phyloP scores from a whole-genome alignment of 37 sponge, comb jelly and placozoan genomes.

The Eunapius fragilis region DNA sequence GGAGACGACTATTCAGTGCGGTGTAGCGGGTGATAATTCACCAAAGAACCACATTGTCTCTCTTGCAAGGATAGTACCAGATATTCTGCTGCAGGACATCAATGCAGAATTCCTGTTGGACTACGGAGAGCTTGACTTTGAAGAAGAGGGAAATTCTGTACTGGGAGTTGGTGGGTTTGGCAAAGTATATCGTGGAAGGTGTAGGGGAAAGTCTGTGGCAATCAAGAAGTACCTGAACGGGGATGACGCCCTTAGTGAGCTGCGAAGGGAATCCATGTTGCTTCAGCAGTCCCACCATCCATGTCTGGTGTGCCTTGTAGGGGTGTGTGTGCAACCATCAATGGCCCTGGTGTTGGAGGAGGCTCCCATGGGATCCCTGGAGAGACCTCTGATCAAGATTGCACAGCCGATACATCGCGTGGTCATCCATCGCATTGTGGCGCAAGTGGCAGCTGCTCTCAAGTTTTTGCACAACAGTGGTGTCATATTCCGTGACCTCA shows the following conservation, averaged over 20 bases:
- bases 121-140: constrained; percentile 51
- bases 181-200: constrained; percentile 83
- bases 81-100: constrained; percentile 83
- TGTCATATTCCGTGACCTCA: constrained; percentile 88
- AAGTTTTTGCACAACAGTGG: constrained; percentile 74
- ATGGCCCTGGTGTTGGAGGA: constrained; percentile 90
- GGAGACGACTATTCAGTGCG: constrained; percentile 49
- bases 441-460: constrained; percentile 84
- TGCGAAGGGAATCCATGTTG: constrained; percentile 70
- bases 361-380: constrained; percentile 85
- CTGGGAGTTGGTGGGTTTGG: constrained; percentile 90
- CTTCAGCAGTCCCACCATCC: constrained; percentile 81
- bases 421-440: constrained; percentile 72
- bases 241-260: constrained; percentile 69
- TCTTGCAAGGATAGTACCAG: constrained; percentile 78
- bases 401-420: constrained; percentile 63
- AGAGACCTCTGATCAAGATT: constrained; percentile 63
- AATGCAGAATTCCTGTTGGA: constrained; percentile 67
- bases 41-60: constrained; percentile 46
- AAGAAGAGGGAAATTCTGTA: constrained; percentile 55
- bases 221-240: constrained; percentile 69
- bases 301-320: constrained; percentile 83
- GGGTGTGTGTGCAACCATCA: constrained; percentile 72
- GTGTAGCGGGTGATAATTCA: neutral
- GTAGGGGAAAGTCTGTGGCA: constrained; percentile 70